Conservation (phyloP, 2,797 vertebrate genomes). For the Antrozous pallidus region DNA sequence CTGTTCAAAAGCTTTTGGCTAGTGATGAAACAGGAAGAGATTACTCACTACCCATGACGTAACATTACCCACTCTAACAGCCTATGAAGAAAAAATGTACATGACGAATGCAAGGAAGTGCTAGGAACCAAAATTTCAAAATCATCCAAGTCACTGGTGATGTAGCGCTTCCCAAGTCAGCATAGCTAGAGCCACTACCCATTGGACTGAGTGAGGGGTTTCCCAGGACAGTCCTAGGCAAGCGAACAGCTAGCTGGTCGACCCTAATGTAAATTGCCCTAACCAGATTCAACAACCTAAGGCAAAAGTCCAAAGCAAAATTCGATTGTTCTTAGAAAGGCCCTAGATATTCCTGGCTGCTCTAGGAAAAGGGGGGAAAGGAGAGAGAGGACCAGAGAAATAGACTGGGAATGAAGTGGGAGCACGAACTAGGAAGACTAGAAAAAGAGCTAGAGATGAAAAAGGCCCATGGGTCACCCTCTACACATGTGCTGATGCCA, state of each 20-base stretch:
- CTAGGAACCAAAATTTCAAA: constrained; percentile 1
- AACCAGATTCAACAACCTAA: not conserved
- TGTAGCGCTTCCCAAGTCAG: not conserved
- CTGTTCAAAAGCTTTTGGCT: constrained; percentile 97
- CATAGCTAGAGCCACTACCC: not conserved
- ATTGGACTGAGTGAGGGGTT: not conserved
- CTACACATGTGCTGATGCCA: not conserved
- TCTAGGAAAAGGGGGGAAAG: not conserved
- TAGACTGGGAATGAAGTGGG: not conserved
- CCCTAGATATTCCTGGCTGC: not conserved
- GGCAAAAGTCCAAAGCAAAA: not conserved
- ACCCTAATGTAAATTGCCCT: not conserved
- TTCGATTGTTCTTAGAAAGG: not conserved
- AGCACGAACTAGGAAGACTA: not conserved
- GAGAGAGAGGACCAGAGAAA: not conserved
- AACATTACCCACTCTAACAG: not conserved
- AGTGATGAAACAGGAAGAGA: constrained; percentile 50
- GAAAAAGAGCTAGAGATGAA: not conserved
- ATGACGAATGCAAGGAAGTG: not conserved
- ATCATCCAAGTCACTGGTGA: not conserved
- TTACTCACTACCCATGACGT: constrained; percentile 29
- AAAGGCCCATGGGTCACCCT: not conserved
- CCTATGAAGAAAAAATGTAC: not conserved
- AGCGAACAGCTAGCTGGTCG: not conserved
- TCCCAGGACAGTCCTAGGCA: not conserved